Percentiles rank a stretch among this genome's conserved stretches.
These are phyloP conservation scores for Ciconia nigra DNA, from an alignment of 2,797 vertebrate genomes.

Conservation along the genomic window DNA sequence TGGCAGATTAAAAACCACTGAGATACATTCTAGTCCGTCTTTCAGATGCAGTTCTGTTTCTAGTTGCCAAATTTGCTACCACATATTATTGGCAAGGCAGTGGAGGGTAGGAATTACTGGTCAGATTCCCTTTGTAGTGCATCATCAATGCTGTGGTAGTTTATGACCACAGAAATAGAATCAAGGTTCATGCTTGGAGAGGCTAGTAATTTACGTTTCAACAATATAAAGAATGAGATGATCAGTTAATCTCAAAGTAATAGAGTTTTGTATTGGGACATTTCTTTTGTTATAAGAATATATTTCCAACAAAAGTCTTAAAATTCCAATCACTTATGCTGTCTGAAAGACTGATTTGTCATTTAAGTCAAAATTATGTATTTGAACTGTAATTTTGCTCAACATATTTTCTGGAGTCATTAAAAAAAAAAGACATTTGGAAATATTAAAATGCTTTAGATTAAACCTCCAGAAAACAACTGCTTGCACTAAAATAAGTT, in stretches of 20 bases:
- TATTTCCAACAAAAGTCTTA: neutral
- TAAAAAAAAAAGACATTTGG: neutral
- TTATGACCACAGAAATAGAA: neutral
- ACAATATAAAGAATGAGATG: neutral
- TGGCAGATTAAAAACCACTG: neutral
- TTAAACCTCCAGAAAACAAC: neutral
- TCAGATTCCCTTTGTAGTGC: neutral
- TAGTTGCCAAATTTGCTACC: neutral
- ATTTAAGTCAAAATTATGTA: neutral
- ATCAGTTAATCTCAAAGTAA: neutral
- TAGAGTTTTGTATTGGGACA: neutral
- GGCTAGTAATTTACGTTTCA: neutral
- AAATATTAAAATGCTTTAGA: neutral
- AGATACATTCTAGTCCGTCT: neutral
- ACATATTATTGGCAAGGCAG: neutral
- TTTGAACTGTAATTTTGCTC: neutral
- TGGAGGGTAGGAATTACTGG: neutral
- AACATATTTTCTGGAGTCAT: neutral
- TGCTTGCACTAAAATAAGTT: neutral
- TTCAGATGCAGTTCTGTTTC: neutral
- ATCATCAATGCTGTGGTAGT: neutral
- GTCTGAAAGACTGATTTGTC: neutral
- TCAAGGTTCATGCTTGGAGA: neutral
- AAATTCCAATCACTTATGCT: neutral
- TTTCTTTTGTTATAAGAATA: neutral